phyloP scores from a whole-genome alignment of 1,140 invertebrate species.

The Drosophila pseudoobscura region DNA sequence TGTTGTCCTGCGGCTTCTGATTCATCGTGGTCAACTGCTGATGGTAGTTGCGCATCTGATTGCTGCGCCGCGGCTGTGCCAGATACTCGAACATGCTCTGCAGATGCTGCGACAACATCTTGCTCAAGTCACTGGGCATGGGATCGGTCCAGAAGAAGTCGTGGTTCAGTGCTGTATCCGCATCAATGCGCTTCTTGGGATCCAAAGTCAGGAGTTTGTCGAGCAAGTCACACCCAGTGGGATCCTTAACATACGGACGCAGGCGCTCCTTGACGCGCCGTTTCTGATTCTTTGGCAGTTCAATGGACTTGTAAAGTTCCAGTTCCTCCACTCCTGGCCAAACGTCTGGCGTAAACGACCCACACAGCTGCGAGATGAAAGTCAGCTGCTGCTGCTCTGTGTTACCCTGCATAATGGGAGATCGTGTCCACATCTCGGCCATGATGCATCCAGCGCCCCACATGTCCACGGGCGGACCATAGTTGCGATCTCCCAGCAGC shows the following conservation, averaged over 20 bases:
- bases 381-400: conserved; percentile 98
- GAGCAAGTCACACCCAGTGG: conserved; percentile 95
- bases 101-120: conserved; percentile 96
- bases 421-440: conserved; percentile 99
- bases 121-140: conserved; percentile 95
- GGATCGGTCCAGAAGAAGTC: conserved; percentile 99
- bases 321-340: conserved; percentile 98
- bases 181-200: conserved; percentile 94
- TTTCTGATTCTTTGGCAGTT: conserved; percentile 95
- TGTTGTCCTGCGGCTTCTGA: conserved; percentile 82
- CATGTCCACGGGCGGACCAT: conserved; percentile 98
- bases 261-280: conserved; percentile 95
- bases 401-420: conserved; percentile 94
- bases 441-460: conserved; percentile 99
- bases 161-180: conserved; percentile 97
- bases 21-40: conserved; percentile 83
- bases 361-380: conserved; percentile 97
- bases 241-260: conserved; percentile 96
- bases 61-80: conserved; percentile 90
- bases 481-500: conserved; percentile 94
- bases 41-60: conserved; percentile 89
- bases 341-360: conserved; percentile 95
- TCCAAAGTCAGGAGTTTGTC: conserved; percentile 96
- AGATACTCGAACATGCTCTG: conserved; percentile 99
- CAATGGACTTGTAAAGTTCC: conserved; percentile 95